Evolutionary conservation across 2,797 vertebrate genomes (phyloP).

Genomic region (Cyprinella venusta): DNA sequence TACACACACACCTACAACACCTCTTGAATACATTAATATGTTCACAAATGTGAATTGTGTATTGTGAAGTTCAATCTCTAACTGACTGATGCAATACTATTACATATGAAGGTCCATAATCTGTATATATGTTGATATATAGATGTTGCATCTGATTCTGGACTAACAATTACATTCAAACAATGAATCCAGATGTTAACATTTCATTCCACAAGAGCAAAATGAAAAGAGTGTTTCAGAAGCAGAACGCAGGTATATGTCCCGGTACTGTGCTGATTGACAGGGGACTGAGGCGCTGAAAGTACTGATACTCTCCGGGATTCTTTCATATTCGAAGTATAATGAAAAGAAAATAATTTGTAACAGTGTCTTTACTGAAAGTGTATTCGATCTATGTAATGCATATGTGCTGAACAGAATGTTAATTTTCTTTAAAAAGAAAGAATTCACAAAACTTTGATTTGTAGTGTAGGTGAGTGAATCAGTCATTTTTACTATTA

Average conservation of each 20-base stretch:
- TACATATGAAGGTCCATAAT: neutral
- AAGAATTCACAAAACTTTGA: neutral
- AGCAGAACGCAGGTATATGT: neutral
- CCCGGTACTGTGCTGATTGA: neutral
- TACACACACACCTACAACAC: neutral
- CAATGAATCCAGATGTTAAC: neutral
- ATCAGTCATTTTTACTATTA: too few species aligned
- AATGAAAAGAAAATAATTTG: neutral
- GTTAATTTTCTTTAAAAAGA: too few species aligned
- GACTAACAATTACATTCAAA: neutral
- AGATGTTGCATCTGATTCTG: neutral
- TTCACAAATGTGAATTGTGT: neutral
- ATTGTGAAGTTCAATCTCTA: neutral
- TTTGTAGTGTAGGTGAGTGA: neutral
- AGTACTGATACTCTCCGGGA: neutral
- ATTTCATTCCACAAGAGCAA: neutral
- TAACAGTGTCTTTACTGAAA: neutral
- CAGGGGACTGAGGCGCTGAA: neutral
- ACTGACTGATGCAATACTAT: neutral
- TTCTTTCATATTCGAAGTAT: neutral
- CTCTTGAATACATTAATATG: neutral
- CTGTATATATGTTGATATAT: too few species aligned
- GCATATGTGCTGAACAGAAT: too few species aligned
- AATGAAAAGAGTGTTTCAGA: conserved; percentile 3
- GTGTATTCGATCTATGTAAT: too few species aligned